Percentiles rank a stretch among this genome's conserved stretches.
These are phyloP conservation scores for Caenorhabditis sp. DNA, from an alignment of 2,888 invertebrate genomes.

Conservation along the genomic window DNA sequence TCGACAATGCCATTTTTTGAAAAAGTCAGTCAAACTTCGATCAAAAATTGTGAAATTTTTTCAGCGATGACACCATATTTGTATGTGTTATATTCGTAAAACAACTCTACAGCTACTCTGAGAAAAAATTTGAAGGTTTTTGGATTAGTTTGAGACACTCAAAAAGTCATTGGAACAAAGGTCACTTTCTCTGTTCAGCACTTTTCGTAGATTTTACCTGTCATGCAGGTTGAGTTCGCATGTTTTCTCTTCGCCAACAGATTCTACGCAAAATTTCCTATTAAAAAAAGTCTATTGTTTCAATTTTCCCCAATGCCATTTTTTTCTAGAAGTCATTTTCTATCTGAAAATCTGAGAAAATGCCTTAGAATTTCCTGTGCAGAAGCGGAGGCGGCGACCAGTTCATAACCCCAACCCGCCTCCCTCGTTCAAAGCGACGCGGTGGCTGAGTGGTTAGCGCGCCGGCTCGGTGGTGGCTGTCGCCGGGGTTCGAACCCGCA, in stretches of 20 bases:
- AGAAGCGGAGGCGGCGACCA: too few species aligned
- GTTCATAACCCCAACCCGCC: too few species aligned
- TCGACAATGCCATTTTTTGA: not conserved
- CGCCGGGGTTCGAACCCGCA: too few species aligned
- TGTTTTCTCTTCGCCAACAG: not conserved
- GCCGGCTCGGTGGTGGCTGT: too few species aligned
- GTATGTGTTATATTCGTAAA: not conserved
- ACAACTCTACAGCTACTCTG: not conserved
- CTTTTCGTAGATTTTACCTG: not conserved
- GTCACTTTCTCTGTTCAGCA: not conserved
- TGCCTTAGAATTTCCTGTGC: too few species aligned
- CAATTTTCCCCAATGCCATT: too few species aligned
- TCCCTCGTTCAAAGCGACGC: not conserved
- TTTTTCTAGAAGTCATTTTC: not conserved
- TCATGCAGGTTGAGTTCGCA: not conserved
- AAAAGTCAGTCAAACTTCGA: not conserved
- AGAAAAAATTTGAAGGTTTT: not conserved
- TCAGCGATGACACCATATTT: not conserved
- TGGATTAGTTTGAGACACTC: too few species aligned
- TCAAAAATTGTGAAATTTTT: not conserved
- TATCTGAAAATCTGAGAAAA: too few species aligned
- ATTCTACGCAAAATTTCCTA: constrained; percentile 1
- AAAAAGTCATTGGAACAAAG: not conserved
- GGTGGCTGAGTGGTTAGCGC: too few species aligned
- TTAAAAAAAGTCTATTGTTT: not conserved